Evolutionary conservation across 2,797 vertebrate genomes (phyloP).

Genomic region (Crenichthys baileyi): DNA sequence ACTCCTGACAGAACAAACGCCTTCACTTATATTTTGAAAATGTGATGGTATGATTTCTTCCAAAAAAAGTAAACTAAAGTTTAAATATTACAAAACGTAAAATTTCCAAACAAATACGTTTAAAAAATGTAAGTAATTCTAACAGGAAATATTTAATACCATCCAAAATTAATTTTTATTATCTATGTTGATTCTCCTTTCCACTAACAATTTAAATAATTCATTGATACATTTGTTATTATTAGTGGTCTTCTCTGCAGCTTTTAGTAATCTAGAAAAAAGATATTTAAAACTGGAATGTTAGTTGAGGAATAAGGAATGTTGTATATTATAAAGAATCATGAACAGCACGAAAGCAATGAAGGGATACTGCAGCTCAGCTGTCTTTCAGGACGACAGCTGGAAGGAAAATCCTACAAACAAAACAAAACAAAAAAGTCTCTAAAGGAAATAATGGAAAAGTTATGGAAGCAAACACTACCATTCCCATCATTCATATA

Average conservation of each 20-base stretch:
- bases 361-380: constrained; percentile 9
- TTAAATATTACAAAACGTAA: background rate
- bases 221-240: background rate
- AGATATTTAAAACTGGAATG: background rate
- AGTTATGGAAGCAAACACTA: constrained; percentile 17
- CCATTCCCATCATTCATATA: constrained; percentile 31
- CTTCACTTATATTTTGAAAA: too few species aligned
- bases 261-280: background rate
- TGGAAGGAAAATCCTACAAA: constrained; percentile 3
- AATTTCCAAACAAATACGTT: background rate
- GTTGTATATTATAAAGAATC: background rate
- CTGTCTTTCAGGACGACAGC: constrained; percentile 2
- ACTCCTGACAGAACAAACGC: too few species aligned
- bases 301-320: background rate
- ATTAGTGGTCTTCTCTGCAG: background rate
- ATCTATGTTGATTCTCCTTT: background rate
- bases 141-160: background rate
- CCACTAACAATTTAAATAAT: background rate
- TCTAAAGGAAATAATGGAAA: constrained; percentile 26
- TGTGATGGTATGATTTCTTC: background rate
- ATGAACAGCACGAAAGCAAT: constrained; percentile 15
- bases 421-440: constrained; percentile 11
- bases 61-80: background rate
- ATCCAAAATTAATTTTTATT: background rate
- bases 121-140: background rate